phyloP scores from a whole-genome alignment of 2,888 invertebrate species.

The Athrips mouffetella region DNA sequence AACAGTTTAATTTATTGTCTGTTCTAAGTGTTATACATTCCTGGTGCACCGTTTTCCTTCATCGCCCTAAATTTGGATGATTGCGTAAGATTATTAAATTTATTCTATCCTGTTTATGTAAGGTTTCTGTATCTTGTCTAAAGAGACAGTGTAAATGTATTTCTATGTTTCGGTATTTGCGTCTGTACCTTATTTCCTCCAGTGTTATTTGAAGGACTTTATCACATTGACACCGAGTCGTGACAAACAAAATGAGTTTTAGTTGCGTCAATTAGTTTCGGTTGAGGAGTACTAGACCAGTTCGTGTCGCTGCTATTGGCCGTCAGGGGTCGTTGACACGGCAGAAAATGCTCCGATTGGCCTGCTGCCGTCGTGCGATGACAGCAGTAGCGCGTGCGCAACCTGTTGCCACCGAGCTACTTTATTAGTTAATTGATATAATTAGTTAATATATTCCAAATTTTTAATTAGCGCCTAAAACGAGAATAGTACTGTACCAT shows the following conservation, averaged over 20 bases:
- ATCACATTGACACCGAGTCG: slow-evolving; percentile 38
- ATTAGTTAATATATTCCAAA: slow-evolving; percentile 16
- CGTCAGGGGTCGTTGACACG: slow-evolving; percentile 58
- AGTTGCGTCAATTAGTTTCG: slow-evolving; percentile 62
- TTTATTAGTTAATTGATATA: slow-evolving; percentile 20
- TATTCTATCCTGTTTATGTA: slow-evolving; percentile 4
- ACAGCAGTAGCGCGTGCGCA: slow-evolving; percentile 32
- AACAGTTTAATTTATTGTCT: slow-evolving; percentile 15
- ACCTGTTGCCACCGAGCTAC: slow-evolving; percentile 19
- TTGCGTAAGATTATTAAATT: not conserved
- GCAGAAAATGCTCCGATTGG: slow-evolving; percentile 37
- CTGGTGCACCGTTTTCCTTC: slow-evolving; percentile 3
- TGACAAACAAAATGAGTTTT: slow-evolving; percentile 45
- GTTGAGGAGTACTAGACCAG: slow-evolving; percentile 53
- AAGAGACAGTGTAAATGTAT: not conserved
- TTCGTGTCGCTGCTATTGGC: slow-evolving; percentile 51
- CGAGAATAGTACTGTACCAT: too few species aligned
- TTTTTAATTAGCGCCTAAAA: slow-evolving; percentile 17
- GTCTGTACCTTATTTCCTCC: slow-evolving; percentile 22
- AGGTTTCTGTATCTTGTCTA: slow-evolving; percentile 1
- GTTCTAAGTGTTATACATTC: slow-evolving; percentile 10
- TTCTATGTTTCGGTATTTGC: not conserved
- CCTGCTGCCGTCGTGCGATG: slow-evolving; percentile 19
- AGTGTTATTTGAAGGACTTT: slow-evolving; percentile 27
- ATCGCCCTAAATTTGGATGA: slow-evolving; percentile 9